Base-by-base conservation (phyloP, 2,888 invertebrate genomes). In the Campoplex capitator region DNA sequence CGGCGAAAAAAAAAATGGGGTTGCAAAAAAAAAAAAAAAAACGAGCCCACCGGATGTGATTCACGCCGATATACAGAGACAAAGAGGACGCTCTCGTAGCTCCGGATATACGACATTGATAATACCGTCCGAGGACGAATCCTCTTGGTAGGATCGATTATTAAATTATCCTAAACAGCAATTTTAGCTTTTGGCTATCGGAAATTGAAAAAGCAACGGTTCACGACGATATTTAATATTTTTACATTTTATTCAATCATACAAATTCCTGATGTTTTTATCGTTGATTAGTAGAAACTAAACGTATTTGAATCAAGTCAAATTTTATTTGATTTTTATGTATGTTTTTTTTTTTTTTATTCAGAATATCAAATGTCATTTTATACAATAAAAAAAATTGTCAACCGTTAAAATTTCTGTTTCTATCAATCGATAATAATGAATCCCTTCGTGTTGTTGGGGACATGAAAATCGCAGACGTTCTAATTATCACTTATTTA, bases 21-120 rank as follows among this genome's bases (percentile, higher is more conserved):
- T 77, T 67, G 67, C n/a, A n/a, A n/a, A n/a, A n/a, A n/a, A n/a
- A 42, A 76, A 65, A 11, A 9, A 42, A 38, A 38, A 51, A 58
- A 65, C 13, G 83, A 79, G 58, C 79, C 28, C 58, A 86, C 89
- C 90, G 90, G 90, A 91, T 89, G 92, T 91, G 91, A 91, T 91
- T 91, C 91, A 91, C 86, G 70, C 83, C 11, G 23, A 23, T 58
- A n/a, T 35, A 35, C 65, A 75, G n/a, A n/a, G 35, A 45, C 45
- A 45, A 13, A 45, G 45, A 45, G 45, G 45, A 23, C 32, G 35
- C 73, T 62, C 58, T 80, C 62, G 13, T 35, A 48, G 38, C 23
- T n/a, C 9, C 23, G 35, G 54, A 18, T 79, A 73, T 58, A 77
- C 67, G 28, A 71, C 67, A 11, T 23, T 16, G 68, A 68, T 28